Conservation (phyloP, 2,888 invertebrate genomes). For the Caenorhabditis doughertyi region DNA sequence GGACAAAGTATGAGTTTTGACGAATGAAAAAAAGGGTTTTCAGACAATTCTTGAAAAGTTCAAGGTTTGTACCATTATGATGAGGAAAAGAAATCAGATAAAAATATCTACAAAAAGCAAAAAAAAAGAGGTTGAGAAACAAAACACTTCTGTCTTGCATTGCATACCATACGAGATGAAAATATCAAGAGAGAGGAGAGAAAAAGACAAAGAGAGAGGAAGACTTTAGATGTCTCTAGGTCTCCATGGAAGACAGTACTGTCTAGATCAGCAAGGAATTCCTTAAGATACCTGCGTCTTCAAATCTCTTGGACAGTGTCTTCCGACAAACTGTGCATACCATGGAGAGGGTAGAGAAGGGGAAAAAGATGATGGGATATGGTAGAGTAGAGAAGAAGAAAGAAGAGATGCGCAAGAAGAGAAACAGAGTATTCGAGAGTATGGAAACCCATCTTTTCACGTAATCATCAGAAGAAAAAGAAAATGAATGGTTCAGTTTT, state of each 20-base stretch:
- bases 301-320: conserved; percentile 12
- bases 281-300: conserved; percentile 48
- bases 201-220: conserved; percentile 13
- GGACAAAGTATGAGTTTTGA: conserved; percentile 28
- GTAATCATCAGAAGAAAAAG: conserved; percentile 32
- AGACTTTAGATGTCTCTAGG: conserved; percentile 43
- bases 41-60: not conserved
- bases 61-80: not conserved
- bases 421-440: conserved; percentile 17
- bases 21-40: not conserved
- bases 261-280: conserved; percentile 38
- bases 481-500: conserved; percentile 23
- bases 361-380: conserved; percentile 20
- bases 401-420: conserved; percentile 2
- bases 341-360: conserved; percentile 18
- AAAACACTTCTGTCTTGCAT: conserved; percentile 24
- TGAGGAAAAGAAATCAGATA: not conserved
- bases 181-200: conserved; percentile 17
- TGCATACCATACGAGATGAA: conserved; percentile 35
- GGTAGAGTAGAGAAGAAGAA: not conserved
- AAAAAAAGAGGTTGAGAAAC: conserved; percentile 14
- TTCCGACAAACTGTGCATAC: conserved; percentile 50
- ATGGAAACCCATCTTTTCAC: conserved; percentile 30
- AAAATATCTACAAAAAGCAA: conserved; percentile 9
- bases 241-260: conserved; percentile 9